These are phyloP conservation scores for Thecophora atra DNA, from an alignment of 2,888 invertebrate genomes.

Conservation along the genomic window DNA sequence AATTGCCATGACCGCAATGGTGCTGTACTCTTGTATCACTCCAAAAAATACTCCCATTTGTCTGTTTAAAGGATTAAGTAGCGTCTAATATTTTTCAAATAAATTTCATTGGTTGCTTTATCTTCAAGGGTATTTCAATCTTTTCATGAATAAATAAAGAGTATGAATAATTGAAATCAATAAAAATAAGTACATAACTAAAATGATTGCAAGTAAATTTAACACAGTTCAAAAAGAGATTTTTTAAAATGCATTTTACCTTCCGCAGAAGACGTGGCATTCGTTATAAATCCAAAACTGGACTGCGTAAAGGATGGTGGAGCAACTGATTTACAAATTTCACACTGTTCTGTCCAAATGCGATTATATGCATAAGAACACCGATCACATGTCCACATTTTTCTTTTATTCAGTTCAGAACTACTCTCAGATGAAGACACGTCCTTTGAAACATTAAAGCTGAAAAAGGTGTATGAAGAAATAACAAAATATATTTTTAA, in stretches of 20 bases:
- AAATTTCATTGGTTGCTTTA: too few species aligned
- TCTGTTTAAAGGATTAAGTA: too few species aligned
- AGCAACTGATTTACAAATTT: slow-evolving; percentile 79
- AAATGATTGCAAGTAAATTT: too few species aligned
- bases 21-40: too few species aligned
- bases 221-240: neutral
- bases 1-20: too few species aligned
- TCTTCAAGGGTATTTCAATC: too few species aligned
- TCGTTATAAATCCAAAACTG: slow-evolving; percentile 68
- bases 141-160: too few species aligned
- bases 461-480: slow-evolving; percentile 36
- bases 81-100: too few species aligned
- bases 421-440: slow-evolving; percentile 59
- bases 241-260: slow-evolving; percentile 10
- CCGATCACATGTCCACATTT: slow-evolving; percentile 89
- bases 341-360: slow-evolving; percentile 81
- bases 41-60: too few species aligned
- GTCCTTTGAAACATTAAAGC: slow-evolving; percentile 45
- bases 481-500: neutral
- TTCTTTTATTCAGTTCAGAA: slow-evolving; percentile 51
- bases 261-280: slow-evolving; percentile 13
- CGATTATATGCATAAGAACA: slow-evolving; percentile 91
- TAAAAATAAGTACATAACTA: too few species aligned
- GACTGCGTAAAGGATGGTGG: slow-evolving; percentile 73
- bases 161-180: too few species aligned